A percentile compares a stretch with the other conserved stretches of the same genome.
These are phyloP conservation scores for Leptopilina syphax DNA, from an alignment of 2,888 invertebrate genomes.

Conservation along the genomic window DNA sequence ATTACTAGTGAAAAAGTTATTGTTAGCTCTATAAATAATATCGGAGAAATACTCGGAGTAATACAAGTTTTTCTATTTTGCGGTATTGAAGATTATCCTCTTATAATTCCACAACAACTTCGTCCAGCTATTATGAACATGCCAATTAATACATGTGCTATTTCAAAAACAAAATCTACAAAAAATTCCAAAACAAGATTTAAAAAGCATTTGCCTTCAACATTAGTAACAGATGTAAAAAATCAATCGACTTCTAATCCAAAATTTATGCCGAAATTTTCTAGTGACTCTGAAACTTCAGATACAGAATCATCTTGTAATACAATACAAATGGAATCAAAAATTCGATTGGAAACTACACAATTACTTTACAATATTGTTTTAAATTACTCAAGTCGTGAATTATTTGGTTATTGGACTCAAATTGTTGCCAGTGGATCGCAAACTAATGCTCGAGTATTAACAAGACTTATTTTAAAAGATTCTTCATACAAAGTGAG, in stretches of 20 bases:
- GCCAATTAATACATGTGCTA: conserved; percentile 66
- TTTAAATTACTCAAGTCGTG: conserved; percentile 62
- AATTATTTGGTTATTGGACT: conserved; percentile 74
- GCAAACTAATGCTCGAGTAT: conserved; percentile 64
- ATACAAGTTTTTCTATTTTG: conserved; percentile 70
- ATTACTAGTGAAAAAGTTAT: conserved; percentile 57
- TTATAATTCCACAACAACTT: conserved; percentile 62
- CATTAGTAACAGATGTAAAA: conserved; percentile 40
- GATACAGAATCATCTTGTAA: conserved; percentile 63
- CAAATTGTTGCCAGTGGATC: conserved; percentile 72
- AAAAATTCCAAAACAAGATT: conserved; percentile 43
- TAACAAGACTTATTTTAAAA: conserved; percentile 67
- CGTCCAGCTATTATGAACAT: conserved; percentile 72
- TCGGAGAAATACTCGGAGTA: conserved; percentile 70
- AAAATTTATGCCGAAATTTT: conserved; percentile 51
- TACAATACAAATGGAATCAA: conserved; percentile 58
- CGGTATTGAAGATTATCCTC: conserved; percentile 66
- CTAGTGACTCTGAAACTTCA: conserved; percentile 70
- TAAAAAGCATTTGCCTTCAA: conserved; percentile 43
- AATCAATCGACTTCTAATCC: conserved; percentile 19
- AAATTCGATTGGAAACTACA: conserved; percentile 66
- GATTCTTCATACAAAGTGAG: conserved; percentile 69
- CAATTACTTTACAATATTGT: conserved; percentile 64
- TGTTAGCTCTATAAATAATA: conserved; percentile 57
- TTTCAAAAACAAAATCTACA: conserved; percentile 61